These are phyloP conservation scores for Belgica antarctica DNA, from an alignment of 2,888 invertebrate species.

Conservation along the genomic window DNA sequence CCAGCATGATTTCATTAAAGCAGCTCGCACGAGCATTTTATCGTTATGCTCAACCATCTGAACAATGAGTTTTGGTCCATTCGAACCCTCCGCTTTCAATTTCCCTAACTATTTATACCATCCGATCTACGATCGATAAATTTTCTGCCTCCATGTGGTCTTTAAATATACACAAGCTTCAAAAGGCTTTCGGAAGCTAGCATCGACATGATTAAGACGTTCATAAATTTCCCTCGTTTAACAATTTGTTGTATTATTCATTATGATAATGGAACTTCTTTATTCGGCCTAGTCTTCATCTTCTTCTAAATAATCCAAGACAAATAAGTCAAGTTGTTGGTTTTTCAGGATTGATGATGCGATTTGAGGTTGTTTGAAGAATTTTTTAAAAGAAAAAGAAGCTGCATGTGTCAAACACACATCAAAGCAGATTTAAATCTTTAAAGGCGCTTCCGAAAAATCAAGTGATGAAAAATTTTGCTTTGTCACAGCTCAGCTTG, in stretches of 20 bases:
- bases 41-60: neutral
- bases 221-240: neutral
- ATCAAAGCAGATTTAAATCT: too few relatives aligned
- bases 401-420: too few relatives aligned
- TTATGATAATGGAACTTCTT: neutral
- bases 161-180: neutral
- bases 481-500: too few relatives aligned
- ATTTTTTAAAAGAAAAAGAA: too few relatives aligned
- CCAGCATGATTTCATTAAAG: conserved; percentile 41
- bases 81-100: neutral
- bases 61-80: conserved; percentile 7
- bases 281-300: neutral
- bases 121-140: neutral
- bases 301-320: neutral
- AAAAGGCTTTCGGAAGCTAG: neutral
- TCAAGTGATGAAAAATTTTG: too few relatives aligned
- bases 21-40: neutral
- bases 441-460: too few relatives aligned
- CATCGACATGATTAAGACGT: neutral
- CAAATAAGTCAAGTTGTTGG: neutral
- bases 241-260: too few relatives aligned
- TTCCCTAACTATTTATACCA: neutral
- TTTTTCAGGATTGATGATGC: too few relatives aligned
- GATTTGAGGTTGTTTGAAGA: too few relatives aligned
- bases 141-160: too few relatives aligned